Conservation (phyloP, 1,140 invertebrate genomes). For the Pantala flavescens region DNA sequence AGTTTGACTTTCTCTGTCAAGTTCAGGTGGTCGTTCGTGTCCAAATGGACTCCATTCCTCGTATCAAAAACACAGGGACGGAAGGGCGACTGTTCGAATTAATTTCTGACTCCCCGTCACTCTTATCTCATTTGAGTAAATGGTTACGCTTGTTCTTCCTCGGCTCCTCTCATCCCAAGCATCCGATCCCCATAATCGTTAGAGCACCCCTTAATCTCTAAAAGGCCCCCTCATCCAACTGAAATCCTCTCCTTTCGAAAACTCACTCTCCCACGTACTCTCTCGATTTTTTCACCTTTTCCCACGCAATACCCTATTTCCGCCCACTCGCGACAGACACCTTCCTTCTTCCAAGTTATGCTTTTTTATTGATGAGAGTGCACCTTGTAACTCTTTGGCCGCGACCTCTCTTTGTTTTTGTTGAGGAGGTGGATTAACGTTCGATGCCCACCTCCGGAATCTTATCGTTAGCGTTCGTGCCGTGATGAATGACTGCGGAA, state of each 20-base stretch:
- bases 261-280: not conserved
- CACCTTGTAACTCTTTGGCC: too few relatives aligned
- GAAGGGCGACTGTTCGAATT: slow-evolving; percentile 3
- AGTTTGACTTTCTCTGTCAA: slow-evolving; percentile 6
- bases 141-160: slow-evolving; percentile 1
- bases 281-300: not conserved
- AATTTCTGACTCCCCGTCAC: not conserved
- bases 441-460: too few relatives aligned
- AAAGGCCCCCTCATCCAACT: not conserved
- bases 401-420: too few relatives aligned
- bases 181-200: not conserved
- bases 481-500: too few relatives aligned
- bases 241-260: not conserved
- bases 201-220: not conserved
- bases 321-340: not conserved
- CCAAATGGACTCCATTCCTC: not conserved
- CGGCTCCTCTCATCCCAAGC: not conserved
- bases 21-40: not conserved
- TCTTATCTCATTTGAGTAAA: slow-evolving; percentile 10
- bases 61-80: slow-evolving; percentile 1
- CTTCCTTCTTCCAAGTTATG: too few relatives aligned
- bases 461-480: too few relatives aligned
- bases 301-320: not conserved
- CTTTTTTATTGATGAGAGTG: too few relatives aligned
- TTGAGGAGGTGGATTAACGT: too few relatives aligned